Evolutionary conservation across 2,113 vertebrate genomes (phyloP).

Genomic region (Pyrgilauda ruficollis): DNA sequence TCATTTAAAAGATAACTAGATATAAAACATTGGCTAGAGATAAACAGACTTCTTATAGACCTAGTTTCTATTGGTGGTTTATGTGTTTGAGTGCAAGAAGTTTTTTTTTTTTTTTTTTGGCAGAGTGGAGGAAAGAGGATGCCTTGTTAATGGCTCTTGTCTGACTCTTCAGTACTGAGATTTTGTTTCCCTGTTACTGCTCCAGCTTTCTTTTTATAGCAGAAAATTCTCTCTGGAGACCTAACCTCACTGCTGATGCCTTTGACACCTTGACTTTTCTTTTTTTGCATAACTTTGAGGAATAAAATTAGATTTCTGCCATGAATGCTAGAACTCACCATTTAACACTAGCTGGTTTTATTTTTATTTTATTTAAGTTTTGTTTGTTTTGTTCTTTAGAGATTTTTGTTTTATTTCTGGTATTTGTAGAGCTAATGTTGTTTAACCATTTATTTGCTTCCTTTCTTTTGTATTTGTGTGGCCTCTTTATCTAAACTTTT

Average conservation of each 20-base stretch:
- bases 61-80: not conserved
- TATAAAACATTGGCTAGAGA: not conserved
- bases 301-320: not conserved
- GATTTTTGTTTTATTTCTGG: not conserved
- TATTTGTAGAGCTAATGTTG: not conserved
- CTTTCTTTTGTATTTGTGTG: not conserved
- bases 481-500: not conserved
- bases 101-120: too few species aligned
- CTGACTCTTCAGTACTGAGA: not conserved
- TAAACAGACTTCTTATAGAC: not conserved
- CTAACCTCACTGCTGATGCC: not conserved
- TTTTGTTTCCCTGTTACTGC: not conserved
- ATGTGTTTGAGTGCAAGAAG: not conserved
- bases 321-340: not conserved
- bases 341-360: not conserved
- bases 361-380: not conserved
- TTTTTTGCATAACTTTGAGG: not conserved
- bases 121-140: not conserved
- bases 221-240: not conserved
- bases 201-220: not conserved
- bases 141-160: not conserved
- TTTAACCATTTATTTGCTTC: not conserved
- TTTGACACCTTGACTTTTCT: not conserved
- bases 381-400: rapidly evolving
- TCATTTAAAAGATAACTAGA: not conserved